These are phyloP conservation scores for Sylvilagus floridanus DNA, from an alignment of 2,797 vertebrate species.

Conservation along the genomic window DNA sequence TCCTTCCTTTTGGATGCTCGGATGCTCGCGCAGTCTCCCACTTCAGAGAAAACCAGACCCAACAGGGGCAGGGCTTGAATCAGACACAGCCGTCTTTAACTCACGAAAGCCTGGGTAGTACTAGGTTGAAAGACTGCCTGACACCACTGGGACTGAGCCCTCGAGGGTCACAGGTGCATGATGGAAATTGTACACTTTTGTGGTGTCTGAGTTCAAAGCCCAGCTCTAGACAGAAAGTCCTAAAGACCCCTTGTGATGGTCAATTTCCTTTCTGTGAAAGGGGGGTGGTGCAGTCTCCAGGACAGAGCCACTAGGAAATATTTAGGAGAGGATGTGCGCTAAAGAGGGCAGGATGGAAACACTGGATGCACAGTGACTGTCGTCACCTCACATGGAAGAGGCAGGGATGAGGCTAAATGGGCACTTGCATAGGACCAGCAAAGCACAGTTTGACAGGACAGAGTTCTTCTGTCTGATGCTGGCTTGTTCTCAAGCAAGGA, in stretches of 20 bases:
- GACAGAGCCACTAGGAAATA: neutral
- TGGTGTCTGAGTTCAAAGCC: neutral
- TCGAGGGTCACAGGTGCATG: neutral
- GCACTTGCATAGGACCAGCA: neutral
- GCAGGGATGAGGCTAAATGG: neutral
- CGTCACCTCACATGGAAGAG: neutral
- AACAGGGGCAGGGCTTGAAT: neutral
- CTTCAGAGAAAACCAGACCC: neutral
- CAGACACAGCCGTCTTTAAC: neutral
- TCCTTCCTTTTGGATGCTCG: constrained; percentile 3
- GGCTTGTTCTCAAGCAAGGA: neutral
- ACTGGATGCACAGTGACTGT: neutral
- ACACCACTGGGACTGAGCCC: neutral
- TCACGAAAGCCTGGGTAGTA: neutral
- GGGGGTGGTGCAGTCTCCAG: neutral
- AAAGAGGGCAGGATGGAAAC: neutral
- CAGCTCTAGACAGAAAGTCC: neutral
- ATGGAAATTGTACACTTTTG: neutral
- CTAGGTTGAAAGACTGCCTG: neutral
- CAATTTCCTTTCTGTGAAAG: neutral
- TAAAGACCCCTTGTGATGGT: neutral
- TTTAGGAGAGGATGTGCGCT: neutral
- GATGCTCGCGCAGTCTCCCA: neutral
- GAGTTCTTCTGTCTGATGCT: neutral
- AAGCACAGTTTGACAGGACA: neutral